Base-by-base conservation (phyloP, 92 coral and sea anemone genomes). In the Actinostola sp. region DNA sequence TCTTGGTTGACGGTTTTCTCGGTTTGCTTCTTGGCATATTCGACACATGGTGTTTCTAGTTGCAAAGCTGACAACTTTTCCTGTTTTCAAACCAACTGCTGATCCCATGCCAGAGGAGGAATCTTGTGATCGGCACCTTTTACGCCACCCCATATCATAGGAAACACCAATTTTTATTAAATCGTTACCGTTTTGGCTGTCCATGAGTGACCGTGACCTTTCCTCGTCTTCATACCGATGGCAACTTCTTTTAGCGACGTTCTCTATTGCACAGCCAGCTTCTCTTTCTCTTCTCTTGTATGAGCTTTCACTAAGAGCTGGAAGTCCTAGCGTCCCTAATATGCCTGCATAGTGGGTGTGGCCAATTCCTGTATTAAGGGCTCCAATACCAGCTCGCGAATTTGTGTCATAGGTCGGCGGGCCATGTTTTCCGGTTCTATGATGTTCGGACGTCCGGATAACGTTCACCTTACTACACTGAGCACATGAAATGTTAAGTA, bases 71-170 rank as follows among this genome's bases (percentile, higher is more conserved):
- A 76, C 6, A 30, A 76, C 74, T 29, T 67, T 77, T 6, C 52
- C 67, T 2, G 82, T 23, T 36, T 65, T 4, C 7, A 67, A 12
- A 9, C 82, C 82, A 2, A 67, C 30, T 27, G 72, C 72, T 1
- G 82, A 55, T 17, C 75, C 63, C 45, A 74, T 24, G 16, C 80
- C 80, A 2, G 71, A 31, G n/a, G 70, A 74, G 6, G 62, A 43
- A 13, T 62, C 44, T 23, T 46, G 48, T 15, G 71, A 11, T 3
- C 33, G 7, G 2, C 62, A 28, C 12, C 71, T 49, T 46, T 73
- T 43, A 4, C 60, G 60, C 71, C 71, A 74, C n/a, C 80, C 80
- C 80, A 74, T 74, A 16, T 62, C 71, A 39, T 62, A 74, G 35
- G 62, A 45, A 1, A 58, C 57, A 42, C 68, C 67, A 1, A 49